These are phyloP conservation scores for Paraplagusia blochii DNA, from an alignment of 2,113 vertebrate genomes.

Conservation along the genomic window DNA sequence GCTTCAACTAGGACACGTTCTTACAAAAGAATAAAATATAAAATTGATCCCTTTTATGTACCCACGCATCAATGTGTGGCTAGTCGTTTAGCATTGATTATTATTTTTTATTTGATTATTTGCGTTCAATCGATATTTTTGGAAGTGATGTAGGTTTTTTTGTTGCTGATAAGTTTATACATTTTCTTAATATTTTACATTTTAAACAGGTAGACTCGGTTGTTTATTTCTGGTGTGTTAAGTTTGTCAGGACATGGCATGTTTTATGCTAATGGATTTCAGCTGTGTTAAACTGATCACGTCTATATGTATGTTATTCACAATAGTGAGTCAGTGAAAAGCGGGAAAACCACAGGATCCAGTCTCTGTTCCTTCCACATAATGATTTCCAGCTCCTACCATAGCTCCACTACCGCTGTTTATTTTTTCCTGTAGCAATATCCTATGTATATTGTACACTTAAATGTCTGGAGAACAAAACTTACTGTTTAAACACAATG, in stretches of 20 bases:
- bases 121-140: slow-evolving; percentile 55
- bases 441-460: slow-evolving; percentile 77
- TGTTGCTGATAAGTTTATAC: neutral
- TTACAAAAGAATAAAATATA: slow-evolving; percentile 41
- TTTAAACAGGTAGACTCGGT: slow-evolving; percentile 52
- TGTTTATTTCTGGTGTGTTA: slow-evolving; percentile 53
- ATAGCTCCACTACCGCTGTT: slow-evolving; percentile 64
- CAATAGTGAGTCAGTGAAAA: slow-evolving; percentile 37
- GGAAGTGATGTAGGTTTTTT: slow-evolving; percentile 59
- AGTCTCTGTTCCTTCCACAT: slow-evolving; percentile 47
- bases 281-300: slow-evolving; percentile 43
- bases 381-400: slow-evolving; percentile 48
- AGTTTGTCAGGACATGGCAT: slow-evolving; percentile 63
- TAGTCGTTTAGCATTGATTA: slow-evolving; percentile 63
- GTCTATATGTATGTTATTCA: slow-evolving; percentile 40
- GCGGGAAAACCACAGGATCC: slow-evolving; percentile 47
- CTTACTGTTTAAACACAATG: slow-evolving; percentile 71
- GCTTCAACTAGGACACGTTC: slow-evolving; percentile 65
- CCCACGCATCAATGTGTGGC: slow-evolving; percentile 48
- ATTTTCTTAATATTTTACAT: slow-evolving; percentile 53
- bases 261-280: slow-evolving; percentile 47
- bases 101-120: slow-evolving; percentile 58
- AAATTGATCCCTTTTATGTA: slow-evolving; percentile 53
- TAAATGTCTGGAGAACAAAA: slow-evolving; percentile 71
- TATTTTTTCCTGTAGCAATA: slow-evolving; percentile 63